Evolutionary conservation across 2,888 invertebrate genomes (phyloP).

Genomic region (Aquatica leii): DNA sequence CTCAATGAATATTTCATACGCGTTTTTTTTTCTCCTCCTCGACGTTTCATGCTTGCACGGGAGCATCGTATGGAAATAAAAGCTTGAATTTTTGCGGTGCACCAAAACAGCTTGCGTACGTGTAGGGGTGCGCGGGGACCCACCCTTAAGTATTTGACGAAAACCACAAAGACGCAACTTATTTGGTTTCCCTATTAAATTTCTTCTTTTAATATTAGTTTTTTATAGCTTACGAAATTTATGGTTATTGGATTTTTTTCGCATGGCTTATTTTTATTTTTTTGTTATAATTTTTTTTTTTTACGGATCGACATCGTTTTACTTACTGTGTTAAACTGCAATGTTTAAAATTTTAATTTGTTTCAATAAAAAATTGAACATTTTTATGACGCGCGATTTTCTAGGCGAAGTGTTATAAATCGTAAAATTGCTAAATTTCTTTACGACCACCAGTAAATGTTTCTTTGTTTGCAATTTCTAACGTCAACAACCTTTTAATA

Average conservation of each 20-base stretch:
- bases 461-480: no score
- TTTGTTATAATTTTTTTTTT: background rate
- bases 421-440: no score
- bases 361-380: conserved; percentile 1
- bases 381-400: background rate
- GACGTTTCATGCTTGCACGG: no score
- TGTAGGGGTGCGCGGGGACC: background rate
- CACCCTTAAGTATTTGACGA: background rate
- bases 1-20: no score
- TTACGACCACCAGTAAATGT: no score
- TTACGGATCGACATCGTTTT: background rate
- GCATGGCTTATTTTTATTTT: background rate
- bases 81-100: no score
- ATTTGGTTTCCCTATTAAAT: conserved; percentile 9
- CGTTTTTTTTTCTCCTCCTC: no score
- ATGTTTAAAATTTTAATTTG: conserved; percentile 1
- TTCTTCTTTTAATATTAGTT: conserved; percentile 1
- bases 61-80: no score
- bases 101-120: no score
- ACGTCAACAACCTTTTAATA: no score
- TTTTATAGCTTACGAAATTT: conserved; percentile 1
- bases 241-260: conserved; percentile 11
- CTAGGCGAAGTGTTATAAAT: no score
- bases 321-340: background rate
- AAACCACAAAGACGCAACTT: conserved; percentile 1